Evolutionary conservation across 2,888 invertebrate genomes (phyloP), one percentile per base, ranked within the genome.

Genomic region (Microctonus aethiopoides): DNA sequence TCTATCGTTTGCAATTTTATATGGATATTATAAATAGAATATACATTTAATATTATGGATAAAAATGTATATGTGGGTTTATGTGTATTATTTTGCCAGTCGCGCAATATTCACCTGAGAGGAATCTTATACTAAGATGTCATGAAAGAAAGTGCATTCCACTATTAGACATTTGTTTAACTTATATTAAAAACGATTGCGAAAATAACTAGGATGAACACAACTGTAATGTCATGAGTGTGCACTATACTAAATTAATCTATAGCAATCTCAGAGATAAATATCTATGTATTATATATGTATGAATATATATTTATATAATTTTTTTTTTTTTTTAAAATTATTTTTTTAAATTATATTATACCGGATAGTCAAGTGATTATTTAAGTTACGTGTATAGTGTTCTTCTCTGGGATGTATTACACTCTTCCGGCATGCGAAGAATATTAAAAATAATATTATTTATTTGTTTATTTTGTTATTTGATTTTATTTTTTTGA

Each of bases 181-280:
- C 89, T 96, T n/a, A n/a, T n/a, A 96, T 88, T 95, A 96, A 86
- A 92, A 93, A 85, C n/a, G 97, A 97, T 89, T 97, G 97, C 88
- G 95, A 95, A 77, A 95, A 93, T 84, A 96, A 94, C 61, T 95
- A 95, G 87, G 95, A 97, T 86, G 96, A 97, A 87, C n/a, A n/a
- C n/a, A n/a, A n/a, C 95, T 95, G 86, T 90, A 93, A 70, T 97
- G 96, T 87, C 93, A 96, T 96, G 90, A 95, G 95, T 94, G 29
- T 46, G 16, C 16, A 16, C 20, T 46, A 46, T 46, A 46, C 46
- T 7, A 46, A 46, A n/a, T 5, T 46, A 2, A 46, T 16, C 16
- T 16, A 46, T 16, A 16, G 16, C 6, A 39, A 46, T 52, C 20
- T 68, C n/a, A n/a, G n/a, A n/a, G n/a, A n/a, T n/a, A n/a, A n/a